Percentiles rank a stretch among this genome's conserved stretches.
phyloP scores from a whole-genome alignment of 2,888 invertebrate species.

The Apodemia arnacis region DNA sequence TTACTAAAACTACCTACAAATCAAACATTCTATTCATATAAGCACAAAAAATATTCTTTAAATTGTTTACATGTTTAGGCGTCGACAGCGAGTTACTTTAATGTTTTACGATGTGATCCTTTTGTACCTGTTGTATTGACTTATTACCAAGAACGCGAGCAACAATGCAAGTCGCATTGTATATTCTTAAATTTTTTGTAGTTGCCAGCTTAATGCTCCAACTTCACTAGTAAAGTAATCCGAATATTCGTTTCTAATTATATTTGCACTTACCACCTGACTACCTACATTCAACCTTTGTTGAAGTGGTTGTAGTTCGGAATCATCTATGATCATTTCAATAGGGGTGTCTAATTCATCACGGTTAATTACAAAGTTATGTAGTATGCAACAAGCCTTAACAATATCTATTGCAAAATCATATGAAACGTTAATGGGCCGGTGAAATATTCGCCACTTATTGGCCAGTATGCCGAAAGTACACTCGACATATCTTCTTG shows the following conservation, averaged over 20 bases:
- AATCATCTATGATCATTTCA: conserved; percentile 79
- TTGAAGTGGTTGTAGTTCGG: conserved; percentile 70
- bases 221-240: conserved; percentile 79
- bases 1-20: conserved; percentile 65
- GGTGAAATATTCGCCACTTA: conserved; percentile 66
- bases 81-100: conserved; percentile 45
- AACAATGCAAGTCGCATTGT: conserved; percentile 65
- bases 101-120: conserved; percentile 11
- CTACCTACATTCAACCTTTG: conserved; percentile 41
- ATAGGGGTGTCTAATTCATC: conserved; percentile 69
- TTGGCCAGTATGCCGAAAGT: conserved; percentile 39
- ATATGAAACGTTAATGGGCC: conserved; percentile 49
- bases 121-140: conserved; percentile 74
- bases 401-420: conserved; percentile 53
- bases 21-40: conserved; percentile 73
- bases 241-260: conserved; percentile 77
- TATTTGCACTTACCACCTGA: conserved; percentile 77
- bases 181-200: conserved; percentile 73
- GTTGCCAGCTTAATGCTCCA: conserved; percentile 79
- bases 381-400: conserved; percentile 56
- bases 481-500: conserved; percentile 27
- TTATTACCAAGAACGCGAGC: conserved; percentile 64
- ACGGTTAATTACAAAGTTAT: conserved; percentile 75
- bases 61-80: conserved; percentile 69
- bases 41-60: background rate